Evolutionary conservation across 2,888 invertebrate genomes (phyloP).

Genomic region (Drosophila tanythrix): DNA sequence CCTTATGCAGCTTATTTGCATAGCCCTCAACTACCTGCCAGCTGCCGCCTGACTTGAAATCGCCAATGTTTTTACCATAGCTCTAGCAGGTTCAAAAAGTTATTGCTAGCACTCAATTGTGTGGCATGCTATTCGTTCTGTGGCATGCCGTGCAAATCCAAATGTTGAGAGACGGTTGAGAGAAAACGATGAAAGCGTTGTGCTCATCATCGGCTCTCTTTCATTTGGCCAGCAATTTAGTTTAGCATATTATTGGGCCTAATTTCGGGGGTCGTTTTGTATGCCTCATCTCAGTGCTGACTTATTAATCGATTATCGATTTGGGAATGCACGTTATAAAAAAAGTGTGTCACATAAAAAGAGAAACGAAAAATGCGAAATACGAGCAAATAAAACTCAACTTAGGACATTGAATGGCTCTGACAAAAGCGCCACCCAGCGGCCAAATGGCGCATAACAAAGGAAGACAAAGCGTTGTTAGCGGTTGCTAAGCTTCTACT

Average conservation of each 20-base stretch:
- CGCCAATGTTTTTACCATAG: constrained; percentile 2
- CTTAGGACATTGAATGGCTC: constrained; percentile 32
- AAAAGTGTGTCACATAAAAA: constrained; percentile 22
- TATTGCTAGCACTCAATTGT: constrained; percentile 6
- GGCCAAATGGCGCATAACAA: constrained; percentile 42
- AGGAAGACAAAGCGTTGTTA: constrained; percentile 40
- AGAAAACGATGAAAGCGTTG: constrained; percentile 1
- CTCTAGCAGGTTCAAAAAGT: background rate
- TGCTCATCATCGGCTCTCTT: background rate
- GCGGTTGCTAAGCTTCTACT: constrained; percentile 55
- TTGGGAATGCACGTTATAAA: constrained; percentile 17
- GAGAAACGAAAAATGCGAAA: constrained; percentile 5
- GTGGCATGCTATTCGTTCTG: background rate
- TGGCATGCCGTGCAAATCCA: background rate
- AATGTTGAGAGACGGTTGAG: constrained; percentile 1
- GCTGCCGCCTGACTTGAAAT: constrained; percentile 12
- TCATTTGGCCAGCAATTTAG: background rate
- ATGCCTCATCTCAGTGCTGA: background rate
- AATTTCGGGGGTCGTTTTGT: constrained; percentile 1
- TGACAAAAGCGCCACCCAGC: constrained; percentile 51
- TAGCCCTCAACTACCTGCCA: background rate
- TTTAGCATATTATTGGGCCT: constrained; percentile 14
- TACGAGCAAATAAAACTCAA: constrained; percentile 23
- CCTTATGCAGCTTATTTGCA: constrained; percentile 17
- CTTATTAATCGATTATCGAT: constrained; percentile 53